Evolutionary conservation across 35 echinoderm and acorn worm species (phyloP), one percentile per base, ranked within the genome.

Genomic region (Ptychodera flava): DNA sequence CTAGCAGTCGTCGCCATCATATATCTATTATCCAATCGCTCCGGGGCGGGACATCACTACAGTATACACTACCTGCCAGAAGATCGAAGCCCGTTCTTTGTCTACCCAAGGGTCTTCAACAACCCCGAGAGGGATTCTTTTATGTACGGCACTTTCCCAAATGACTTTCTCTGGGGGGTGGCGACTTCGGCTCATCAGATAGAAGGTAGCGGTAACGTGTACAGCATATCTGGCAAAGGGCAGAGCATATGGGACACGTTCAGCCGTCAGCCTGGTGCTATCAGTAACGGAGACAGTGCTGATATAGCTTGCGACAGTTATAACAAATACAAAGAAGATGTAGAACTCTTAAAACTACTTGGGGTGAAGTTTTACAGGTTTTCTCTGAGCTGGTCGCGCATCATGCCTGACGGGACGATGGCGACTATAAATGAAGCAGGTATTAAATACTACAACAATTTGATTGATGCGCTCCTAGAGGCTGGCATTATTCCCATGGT

Each of bases 281-380:
- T 91, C 1, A 76, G 86, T 32, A 89, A 93, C n/a, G 77, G 87
- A 10, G 82, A 93, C 29, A 97, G 84, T 35, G 95, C 83, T 1
- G 92, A 97, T 80, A 45, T 93, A 30, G 90, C 95, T 0, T 93
- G 95, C 78, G 92, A 93, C 80, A 97, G 95, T 84, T 97, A 97
- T 78, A 45, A 97, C 77, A 97, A 93, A 84, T 76, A 84, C 0
- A 87, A 90, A 10, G 87, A 93, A 76, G 95, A 97, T 83, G 75
- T 97, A 22, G 32, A 36, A 1, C 83, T 97, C 30, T 78, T 97
- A 32, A 90, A 92, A 32, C 79, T 88, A 31, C 83, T 97, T 16
- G 95, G 92, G 1, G 89, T 97, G 35, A 86, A 30, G 16, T 82
- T 91, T 31, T 97, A 97, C 83, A 92, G 95, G 28, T 93, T 97